phyloP scores from a whole-genome alignment of 2,797 vertebrate genomes.

The Danionella dracula region DNA sequence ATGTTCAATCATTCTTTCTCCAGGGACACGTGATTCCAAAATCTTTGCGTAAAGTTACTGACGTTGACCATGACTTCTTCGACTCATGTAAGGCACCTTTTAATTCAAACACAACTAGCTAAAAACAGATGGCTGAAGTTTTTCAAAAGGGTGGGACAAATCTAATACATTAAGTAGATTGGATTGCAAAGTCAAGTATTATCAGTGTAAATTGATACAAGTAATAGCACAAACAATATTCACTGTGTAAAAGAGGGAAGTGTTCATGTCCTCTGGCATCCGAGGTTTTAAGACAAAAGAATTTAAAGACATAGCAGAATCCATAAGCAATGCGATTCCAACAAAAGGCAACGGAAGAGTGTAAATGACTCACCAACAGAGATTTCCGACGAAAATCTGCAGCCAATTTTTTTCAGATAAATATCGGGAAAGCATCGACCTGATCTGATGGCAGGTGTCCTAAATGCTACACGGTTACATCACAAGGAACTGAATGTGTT shows the following conservation, averaged over 20 bases:
- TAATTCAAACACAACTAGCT: constrained; percentile 16
- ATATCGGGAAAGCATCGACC: too few species aligned
- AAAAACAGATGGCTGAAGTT: constrained; percentile 8
- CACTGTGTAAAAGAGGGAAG: constrained; percentile 34
- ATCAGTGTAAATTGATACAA: constrained; percentile 51
- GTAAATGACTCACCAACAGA: too few species aligned
- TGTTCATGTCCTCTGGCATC: constrained; percentile 52
- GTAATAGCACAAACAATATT: constrained; percentile 16
- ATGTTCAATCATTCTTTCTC: too few species aligned
- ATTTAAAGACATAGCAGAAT: background rate
- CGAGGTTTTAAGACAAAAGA: constrained; percentile 37
- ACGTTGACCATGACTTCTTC: too few species aligned
- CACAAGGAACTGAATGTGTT: too few species aligned
- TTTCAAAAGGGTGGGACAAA: background rate
- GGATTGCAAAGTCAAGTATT: constrained; percentile 53
- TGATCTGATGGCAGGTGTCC: too few species aligned
- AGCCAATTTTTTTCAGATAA: too few species aligned
- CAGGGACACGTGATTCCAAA: too few species aligned
- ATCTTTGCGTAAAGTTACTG: background rate
- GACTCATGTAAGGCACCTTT: constrained; percentile 1
- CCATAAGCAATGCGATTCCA: background rate
- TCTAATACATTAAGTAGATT: background rate
- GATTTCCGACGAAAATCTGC: too few species aligned
- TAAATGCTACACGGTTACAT: too few species aligned
- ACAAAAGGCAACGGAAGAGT: too few species aligned